These are phyloP conservation scores for Halcyon badia DNA, from an alignment of 2,797 vertebrate genomes.

Conservation along the genomic window DNA sequence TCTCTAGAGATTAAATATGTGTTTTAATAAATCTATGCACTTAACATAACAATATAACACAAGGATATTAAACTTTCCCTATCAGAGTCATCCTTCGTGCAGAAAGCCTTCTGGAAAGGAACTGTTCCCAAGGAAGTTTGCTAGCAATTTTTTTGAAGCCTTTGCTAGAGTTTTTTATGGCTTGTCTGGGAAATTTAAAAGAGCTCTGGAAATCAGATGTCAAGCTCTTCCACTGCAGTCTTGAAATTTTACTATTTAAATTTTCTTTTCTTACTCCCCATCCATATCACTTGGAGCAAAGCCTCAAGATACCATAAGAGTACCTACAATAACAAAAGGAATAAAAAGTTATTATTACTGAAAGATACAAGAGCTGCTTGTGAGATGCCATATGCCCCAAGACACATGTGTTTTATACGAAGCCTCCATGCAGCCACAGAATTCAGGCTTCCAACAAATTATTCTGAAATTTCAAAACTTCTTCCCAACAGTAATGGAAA, in stretches of 20 bases:
- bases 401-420: not conserved
- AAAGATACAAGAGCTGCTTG: not conserved
- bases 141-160: not conserved
- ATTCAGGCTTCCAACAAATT: not conserved
- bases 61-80: not conserved
- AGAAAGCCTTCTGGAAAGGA: not conserved
- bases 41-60: not conserved
- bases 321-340: not conserved
- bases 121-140: not conserved
- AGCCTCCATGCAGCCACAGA: not conserved
- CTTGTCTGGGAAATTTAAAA: not conserved
- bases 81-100: not conserved
- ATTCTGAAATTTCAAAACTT: not conserved
- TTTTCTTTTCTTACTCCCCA: not conserved
- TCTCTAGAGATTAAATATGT: not conserved
- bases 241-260: not conserved
- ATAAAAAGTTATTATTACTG: not conserved
- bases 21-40: not conserved
- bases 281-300: not conserved
- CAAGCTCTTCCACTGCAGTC: not conserved
- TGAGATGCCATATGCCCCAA: not conserved
- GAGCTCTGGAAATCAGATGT: not conserved
- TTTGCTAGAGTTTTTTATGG: not conserved
- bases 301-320: not conserved
- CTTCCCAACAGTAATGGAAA: not conserved